Percentiles rank a stretch among this genome's conserved stretches.
These are phyloP conservation scores for Apodemia mormo DNA, from an alignment of 2,888 invertebrate species.

Conservation along the genomic window DNA sequence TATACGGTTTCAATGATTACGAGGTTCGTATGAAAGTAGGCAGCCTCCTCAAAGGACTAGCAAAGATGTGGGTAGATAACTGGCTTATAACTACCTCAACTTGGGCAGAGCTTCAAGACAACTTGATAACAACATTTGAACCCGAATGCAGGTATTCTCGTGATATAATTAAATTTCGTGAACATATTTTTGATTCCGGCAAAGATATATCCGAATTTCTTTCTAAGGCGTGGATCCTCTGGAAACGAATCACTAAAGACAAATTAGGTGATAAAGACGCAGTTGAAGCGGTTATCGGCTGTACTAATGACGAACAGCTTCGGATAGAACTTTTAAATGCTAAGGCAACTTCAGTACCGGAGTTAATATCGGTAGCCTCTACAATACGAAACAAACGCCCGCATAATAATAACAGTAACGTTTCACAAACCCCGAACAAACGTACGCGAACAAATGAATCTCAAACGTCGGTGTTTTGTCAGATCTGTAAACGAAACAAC, in stretches of 20 bases:
- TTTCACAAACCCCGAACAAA: slow-evolving; percentile 3
- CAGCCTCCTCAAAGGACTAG: slow-evolving; percentile 41
- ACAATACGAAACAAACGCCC: slow-evolving; percentile 26
- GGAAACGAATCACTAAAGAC: slow-evolving; percentile 23
- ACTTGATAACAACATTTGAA: slow-evolving; percentile 32
- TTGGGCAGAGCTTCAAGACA: slow-evolving; percentile 31
- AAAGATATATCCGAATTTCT: slow-evolving; percentile 33
- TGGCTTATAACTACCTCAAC: slow-evolving; percentile 35
- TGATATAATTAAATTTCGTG: slow-evolving; percentile 28
- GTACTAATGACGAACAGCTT: slow-evolving; percentile 7
- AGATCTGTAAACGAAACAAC: slow-evolving; percentile 26
- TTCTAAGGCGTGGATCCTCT: slow-evolving; percentile 28
- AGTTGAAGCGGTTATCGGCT: slow-evolving; percentile 20
- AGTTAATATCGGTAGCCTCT: slow-evolving; percentile 28
- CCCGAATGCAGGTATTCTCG: slow-evolving; percentile 30
- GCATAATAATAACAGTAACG: background rate
- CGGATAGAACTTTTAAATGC: slow-evolving; percentile 28
- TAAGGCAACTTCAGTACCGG: slow-evolving; percentile 26
- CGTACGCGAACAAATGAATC: slow-evolving; percentile 15
- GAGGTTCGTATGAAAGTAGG: slow-evolving; percentile 37
- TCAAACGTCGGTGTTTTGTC: slow-evolving; percentile 7
- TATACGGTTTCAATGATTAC: slow-evolving; percentile 36
- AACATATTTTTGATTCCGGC: slow-evolving; percentile 26
- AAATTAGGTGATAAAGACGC: slow-evolving; percentile 10
- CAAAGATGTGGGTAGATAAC: slow-evolving; percentile 40